These are phyloP conservation scores for Pholis gunnellus DNA, from an alignment of 2,113 vertebrate species.

Conservation along the genomic window DNA sequence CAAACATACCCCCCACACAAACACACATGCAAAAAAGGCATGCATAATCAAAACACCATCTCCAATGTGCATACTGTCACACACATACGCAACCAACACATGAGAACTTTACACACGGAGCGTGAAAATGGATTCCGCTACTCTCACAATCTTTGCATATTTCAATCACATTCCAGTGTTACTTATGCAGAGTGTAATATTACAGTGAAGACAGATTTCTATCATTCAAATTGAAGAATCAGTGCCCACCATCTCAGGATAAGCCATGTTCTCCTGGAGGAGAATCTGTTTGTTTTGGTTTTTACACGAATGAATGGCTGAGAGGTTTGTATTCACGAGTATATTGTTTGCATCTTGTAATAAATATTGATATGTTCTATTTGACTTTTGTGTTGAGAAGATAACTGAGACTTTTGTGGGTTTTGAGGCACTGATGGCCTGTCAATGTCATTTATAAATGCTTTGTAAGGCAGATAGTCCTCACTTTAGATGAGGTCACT, in stretches of 20 bases:
- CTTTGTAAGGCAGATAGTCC: too few species aligned
- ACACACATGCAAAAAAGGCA: background rate
- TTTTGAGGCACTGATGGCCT: too few species aligned
- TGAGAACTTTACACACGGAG: constrained; percentile 22
- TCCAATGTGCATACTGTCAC: background rate
- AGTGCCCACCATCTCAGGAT: background rate
- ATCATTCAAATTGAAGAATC: constrained; percentile 27
- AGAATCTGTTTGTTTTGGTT: too few species aligned
- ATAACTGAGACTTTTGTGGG: too few species aligned
- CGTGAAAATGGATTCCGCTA: constrained; percentile 42
- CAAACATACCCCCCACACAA: constrained; percentile 25
- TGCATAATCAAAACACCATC: constrained; percentile 33
- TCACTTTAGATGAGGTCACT: too few species aligned
- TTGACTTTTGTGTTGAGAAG: too few species aligned
- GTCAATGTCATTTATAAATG: too few species aligned
- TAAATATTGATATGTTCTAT: too few species aligned
- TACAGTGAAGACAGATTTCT: constrained; percentile 33
- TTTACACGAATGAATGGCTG: too few species aligned
- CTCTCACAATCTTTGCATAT: constrained; percentile 47
- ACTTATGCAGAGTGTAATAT: constrained; percentile 19
- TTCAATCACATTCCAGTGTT: constrained; percentile 42
- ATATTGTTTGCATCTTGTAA: too few species aligned
- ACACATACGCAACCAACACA: constrained; percentile 28
- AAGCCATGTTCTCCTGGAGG: background rate
- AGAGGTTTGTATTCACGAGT: too few species aligned